phyloP scores from a whole-genome alignment of 2,113 vertebrate genomes.

The Chaetodon trifascialis region DNA sequence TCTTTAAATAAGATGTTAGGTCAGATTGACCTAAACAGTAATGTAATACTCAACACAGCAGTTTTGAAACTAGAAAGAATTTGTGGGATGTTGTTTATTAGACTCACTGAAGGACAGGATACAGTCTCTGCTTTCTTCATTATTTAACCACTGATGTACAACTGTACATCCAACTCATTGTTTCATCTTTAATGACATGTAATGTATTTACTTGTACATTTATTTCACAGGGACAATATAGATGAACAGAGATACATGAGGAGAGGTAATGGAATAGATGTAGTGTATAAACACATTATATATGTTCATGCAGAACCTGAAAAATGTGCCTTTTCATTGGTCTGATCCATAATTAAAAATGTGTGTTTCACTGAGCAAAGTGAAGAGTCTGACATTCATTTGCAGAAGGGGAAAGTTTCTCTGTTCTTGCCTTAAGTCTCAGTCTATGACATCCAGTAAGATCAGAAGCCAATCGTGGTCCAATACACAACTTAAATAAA shows the following conservation, averaged over 20 bases:
- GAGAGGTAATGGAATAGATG: background rate
- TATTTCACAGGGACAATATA: background rate
- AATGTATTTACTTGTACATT: background rate
- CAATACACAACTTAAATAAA: background rate
- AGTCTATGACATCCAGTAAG: background rate
- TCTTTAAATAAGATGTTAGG: no score
- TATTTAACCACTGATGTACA: background rate
- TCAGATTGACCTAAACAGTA: background rate
- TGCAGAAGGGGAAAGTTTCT: background rate
- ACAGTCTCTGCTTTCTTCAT: background rate
- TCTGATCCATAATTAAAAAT: background rate
- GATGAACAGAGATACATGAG: background rate
- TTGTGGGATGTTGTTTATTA: background rate
- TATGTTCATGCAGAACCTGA: background rate
- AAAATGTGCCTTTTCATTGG: background rate
- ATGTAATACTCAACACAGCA: background rate
- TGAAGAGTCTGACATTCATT: background rate
- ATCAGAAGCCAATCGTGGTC: background rate
- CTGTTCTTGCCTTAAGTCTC: background rate
- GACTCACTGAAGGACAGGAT: background rate
- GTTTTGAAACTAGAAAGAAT: background rate
- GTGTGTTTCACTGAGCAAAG: background rate
- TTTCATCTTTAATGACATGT: background rate
- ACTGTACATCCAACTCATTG: background rate
- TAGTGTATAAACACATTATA: background rate